Base-by-base conservation (phyloP, 2,797 vertebrate species). In the Melanogrammus aeglefinus region DNA sequence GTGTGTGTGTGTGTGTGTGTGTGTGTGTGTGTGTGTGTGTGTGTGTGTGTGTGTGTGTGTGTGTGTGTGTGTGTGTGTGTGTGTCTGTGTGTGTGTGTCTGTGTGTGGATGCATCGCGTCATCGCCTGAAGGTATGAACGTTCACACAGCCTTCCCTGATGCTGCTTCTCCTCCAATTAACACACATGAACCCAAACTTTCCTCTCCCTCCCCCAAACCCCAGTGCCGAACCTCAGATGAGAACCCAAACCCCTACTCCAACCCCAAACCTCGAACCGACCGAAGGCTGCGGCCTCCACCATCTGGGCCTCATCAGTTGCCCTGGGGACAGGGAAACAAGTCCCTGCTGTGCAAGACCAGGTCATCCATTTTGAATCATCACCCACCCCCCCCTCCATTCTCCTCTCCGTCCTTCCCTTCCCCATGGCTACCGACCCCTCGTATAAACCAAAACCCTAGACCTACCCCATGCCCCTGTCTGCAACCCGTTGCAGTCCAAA, bases 301-400 rank as follows among this genome's bases (percentile, higher is more conserved):
- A 92, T 91, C 88, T 93, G 92, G 87, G 88, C 79, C 82, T 88
- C 89, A 91, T 92, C 89, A 91, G 86, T 77, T 79, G 82, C 86
- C 87, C 86, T 39, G 72, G 79, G 88, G 86, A 51, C 47, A 4
- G 16, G 16, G 18, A 51, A 87, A 88, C 83, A 82, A 89, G 86
- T 75, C 81, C 82, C 71, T 18, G 44, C 72, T 16, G 36, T 78
- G 81, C 84, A 82, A 73, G 88, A 79, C 86, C 47, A 9, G 74
- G 86, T 84, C 87, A 87, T 88, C 83, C 87, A 82, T 81, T 90
- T 79, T 78, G 79, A 85, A 89, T 88, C 87, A 88, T 88, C 86
- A 78, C 82, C 27, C n/a, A 1, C 27, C 66, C 66, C 3, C 66
- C 13, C 5, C 66, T 24, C 16, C 16, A 16, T 27, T 5, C 66